Conservation (phyloP, 2,888 invertebrate genomes). For the Pheosia gnoma region DNA sequence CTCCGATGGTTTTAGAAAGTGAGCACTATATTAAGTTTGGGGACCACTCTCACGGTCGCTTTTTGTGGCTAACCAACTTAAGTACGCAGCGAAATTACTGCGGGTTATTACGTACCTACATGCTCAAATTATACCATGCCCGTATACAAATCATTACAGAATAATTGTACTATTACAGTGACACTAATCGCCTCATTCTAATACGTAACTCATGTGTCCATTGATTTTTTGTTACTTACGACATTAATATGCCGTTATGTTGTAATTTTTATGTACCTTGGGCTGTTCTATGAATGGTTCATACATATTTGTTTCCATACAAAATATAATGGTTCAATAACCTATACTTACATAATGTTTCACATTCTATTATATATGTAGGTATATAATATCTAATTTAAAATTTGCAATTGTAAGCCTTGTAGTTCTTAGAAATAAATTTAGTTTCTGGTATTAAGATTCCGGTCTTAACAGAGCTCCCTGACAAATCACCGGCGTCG, state of each 20-base stretch:
- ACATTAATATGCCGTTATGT: slow-evolving; percentile 48
- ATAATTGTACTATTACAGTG: slow-evolving; percentile 52
- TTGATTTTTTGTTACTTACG: slow-evolving; percentile 54
- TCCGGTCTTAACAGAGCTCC: background rate
- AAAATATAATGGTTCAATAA: background rate
- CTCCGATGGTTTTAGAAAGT: slow-evolving; percentile 60
- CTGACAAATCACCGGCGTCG: background rate
- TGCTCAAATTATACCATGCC: slow-evolving; percentile 55
- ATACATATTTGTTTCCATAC: slow-evolving; percentile 25
- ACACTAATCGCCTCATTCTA: slow-evolving; percentile 62
- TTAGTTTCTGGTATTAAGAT: background rate
- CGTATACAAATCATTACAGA: slow-evolving; percentile 49
- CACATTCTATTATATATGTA: background rate
- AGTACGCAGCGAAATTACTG: slow-evolving; percentile 43
- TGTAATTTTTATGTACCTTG: slow-evolving; percentile 52
- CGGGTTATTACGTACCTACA: slow-evolving; percentile 32
- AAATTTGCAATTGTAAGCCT: background rate
- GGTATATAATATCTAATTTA: background rate
- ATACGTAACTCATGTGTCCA: slow-evolving; percentile 50
- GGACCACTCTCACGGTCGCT: slow-evolving; percentile 46
- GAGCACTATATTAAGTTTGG: slow-evolving; percentile 42
- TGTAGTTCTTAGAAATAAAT: background rate
- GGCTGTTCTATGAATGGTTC: slow-evolving; percentile 15
- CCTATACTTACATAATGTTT: background rate
- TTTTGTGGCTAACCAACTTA: slow-evolving; percentile 56